These are phyloP conservation scores for Celastrina argiolus DNA, from an alignment of 2,888 invertebrate species.

Conservation along the genomic window DNA sequence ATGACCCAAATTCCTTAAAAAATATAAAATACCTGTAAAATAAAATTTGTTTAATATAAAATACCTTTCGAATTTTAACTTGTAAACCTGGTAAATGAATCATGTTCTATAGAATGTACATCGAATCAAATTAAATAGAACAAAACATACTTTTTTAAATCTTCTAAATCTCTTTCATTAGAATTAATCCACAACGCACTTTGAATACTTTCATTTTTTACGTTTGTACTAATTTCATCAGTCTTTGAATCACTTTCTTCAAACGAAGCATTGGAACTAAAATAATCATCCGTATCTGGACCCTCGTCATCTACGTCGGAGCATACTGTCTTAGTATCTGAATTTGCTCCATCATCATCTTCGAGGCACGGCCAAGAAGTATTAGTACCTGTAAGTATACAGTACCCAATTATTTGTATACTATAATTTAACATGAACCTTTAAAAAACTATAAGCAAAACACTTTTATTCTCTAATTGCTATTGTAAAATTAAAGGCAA, in stretches of 20 bases:
- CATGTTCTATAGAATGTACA: too few relatives aligned
- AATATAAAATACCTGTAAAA: slow-evolving; percentile 73
- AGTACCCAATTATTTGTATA: neutral
- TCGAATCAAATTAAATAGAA: too few relatives aligned
- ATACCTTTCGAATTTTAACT: neutral
- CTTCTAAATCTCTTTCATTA: slow-evolving; percentile 74
- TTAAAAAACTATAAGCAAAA: neutral
- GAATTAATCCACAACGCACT: slow-evolving; percentile 65
- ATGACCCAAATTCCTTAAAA: slow-evolving; percentile 75
- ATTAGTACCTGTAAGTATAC: slow-evolving; percentile 53
- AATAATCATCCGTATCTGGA: slow-evolving; percentile 55
- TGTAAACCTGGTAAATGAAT: neutral
- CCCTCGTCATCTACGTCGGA: slow-evolving; percentile 64
- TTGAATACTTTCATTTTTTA: slow-evolving; percentile 60
- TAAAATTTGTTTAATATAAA: neutral
- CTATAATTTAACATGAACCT: neutral
- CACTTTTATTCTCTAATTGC: neutral
- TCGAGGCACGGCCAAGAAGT: slow-evolving; percentile 67
- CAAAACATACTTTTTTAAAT: slow-evolving; percentile 68
- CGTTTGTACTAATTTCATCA: slow-evolving; percentile 48
- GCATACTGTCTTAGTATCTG: slow-evolving; percentile 63
- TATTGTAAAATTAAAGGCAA: neutral
- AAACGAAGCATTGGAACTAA: slow-evolving; percentile 59
- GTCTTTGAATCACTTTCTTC: slow-evolving; percentile 57
- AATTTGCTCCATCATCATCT: slow-evolving; percentile 66